Evolutionary conservation across 2,113 vertebrate genomes (phyloP).

Genomic region (Rallus limicola): DNA sequence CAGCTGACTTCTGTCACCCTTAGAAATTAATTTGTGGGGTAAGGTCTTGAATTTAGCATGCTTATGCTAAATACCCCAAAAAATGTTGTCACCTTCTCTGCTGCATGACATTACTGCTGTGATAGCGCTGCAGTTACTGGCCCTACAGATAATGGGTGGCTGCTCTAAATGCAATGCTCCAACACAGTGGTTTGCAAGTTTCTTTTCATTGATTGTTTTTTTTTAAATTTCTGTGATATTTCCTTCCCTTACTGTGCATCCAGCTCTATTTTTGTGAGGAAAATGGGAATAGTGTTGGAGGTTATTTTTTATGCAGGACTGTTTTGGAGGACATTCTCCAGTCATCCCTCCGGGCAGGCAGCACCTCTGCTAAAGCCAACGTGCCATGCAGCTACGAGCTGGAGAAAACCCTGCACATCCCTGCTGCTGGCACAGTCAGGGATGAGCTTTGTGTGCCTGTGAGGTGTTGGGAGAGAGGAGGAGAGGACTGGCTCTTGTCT

Average conservation of each 20-base stretch:
- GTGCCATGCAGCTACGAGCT: background rate
- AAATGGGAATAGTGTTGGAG: background rate
- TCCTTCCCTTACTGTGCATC: background rate
- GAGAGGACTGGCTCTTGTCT: background rate
- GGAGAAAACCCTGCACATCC: accelerated
- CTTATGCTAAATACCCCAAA: conserved; percentile 43
- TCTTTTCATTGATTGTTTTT: background rate
- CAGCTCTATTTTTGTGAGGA: background rate
- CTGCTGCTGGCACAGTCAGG: accelerated
- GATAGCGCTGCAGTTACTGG: background rate
- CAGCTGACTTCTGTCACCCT: conserved; percentile 51
- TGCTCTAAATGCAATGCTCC: conserved; percentile 8
- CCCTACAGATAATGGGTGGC: conserved; percentile 5
- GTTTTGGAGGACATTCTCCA: background rate
- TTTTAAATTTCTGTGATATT: background rate
- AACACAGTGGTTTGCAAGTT: background rate
- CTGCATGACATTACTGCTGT: background rate
- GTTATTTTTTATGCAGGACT: background rate
- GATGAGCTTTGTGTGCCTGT: background rate
- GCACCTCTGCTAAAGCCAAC: background rate
- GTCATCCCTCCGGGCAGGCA: accelerated
- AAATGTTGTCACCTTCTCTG: background rate
- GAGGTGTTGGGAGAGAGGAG: background rate
- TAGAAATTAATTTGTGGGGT: conserved; percentile 36
- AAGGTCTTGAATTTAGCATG: conserved; percentile 8